Base-by-base conservation (phyloP, 2,113 vertebrate species). In the Ophthalmolycus amberensis region DNA sequence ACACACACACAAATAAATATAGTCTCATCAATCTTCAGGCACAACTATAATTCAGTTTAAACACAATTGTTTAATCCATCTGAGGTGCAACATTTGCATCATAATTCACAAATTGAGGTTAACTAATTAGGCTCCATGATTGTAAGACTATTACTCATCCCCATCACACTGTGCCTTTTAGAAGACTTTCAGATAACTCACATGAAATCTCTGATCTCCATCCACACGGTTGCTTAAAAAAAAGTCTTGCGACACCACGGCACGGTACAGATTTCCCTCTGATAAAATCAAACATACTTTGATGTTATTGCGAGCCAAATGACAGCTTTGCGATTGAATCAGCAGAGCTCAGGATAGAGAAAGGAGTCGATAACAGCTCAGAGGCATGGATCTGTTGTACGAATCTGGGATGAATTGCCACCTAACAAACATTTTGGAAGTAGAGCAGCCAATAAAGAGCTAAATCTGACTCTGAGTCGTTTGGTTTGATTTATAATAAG, bases 61-160 rank as follows among this genome's bases (percentile, higher is more conserved):
- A 86, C 71, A 68, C 73, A 82, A 83, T 85, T 79, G 77, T 84
- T 85, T 80, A 90, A 87, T 91, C 76, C 66, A 81, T 86, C 82
- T 67, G 77, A 80, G 75, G 79, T 87, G 68, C 74, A 79, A 85
- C 71, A 85, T 89, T 85, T 89, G 86, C 88, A 84, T 85, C 71
- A 70, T 67, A 85, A 87, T 81, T 87, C 65, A 79, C 68, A 84
- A 79, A 90, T 60, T 75, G 77, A 85, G 69, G 77, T 86, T 81
- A 84, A 85, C 72, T 62, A 85, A 89, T 91, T 85, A 85, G 71
- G 40, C 63, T 69, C 69, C n/a, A n/a, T 44, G n/a, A 80, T 42
- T 60, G 59, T 70, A 7, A 25, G 48, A 77, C 32, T 67, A 89
- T 79, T 75, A 86, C 79, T 85, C 86, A 80, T 74, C 59, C 38